A percentile compares a stretch with the other conserved stretches of the same genome.
phyloP scores from a whole-genome alignment of 37 sponge, comb jelly and placozoan genomes.

The Bolinopsis microptera region DNA sequence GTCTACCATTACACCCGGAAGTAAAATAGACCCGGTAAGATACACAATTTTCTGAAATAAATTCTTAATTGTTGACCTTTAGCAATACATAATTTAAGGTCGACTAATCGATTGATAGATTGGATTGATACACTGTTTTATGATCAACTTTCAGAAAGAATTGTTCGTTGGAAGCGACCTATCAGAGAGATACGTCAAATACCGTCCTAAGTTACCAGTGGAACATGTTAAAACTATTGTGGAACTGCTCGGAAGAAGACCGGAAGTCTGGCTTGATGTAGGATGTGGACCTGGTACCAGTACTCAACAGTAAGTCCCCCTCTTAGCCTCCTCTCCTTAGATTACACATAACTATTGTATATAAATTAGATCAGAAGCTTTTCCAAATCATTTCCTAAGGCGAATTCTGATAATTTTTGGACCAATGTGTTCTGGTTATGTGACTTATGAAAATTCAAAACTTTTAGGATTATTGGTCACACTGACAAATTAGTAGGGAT shows the following conservation, averaged over 20 bases:
- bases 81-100: no score
- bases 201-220: neutral
- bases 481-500: neutral
- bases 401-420: no score
- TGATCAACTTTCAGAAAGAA: neutral
- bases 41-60: no score
- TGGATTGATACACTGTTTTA: no score
- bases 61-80: no score
- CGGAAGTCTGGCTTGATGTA: conserved; percentile 42
- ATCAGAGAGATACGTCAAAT: neutral
- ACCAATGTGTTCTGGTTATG: no score
- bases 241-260: neutral
- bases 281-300: conserved; percentile 62
- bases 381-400: neutral
- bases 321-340: neutral
- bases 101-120: no score
- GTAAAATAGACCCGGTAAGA: neutral
- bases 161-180: neutral
- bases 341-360: neutral
- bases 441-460: no score
- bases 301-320: conserved; percentile 33
- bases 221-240: neutral
- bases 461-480: conserved; percentile 28
- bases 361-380: neutral
- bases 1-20: neutral